Evolutionary conservation across 2,888 invertebrate species (phyloP).

Genomic region (Andrena marginata): DNA sequence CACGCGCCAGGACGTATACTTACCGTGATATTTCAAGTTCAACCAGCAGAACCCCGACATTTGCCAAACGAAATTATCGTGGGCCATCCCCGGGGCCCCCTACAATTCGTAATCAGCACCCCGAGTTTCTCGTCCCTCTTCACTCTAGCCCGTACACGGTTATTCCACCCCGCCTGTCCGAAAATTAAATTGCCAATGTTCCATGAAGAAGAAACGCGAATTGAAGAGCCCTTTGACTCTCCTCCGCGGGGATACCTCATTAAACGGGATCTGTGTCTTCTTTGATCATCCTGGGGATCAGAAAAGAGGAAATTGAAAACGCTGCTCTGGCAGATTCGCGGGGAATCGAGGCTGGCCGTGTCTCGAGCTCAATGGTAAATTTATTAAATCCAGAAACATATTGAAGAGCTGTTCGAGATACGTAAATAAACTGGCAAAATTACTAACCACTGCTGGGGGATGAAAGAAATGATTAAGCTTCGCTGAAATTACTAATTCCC

Average conservation of each 20-base stretch:
- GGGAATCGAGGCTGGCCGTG: not conserved
- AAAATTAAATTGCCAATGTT: constrained; percentile 43
- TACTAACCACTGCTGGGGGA: too few relatives aligned
- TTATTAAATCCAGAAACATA: too few relatives aligned
- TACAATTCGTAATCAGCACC: constrained; percentile 34
- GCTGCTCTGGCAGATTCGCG: not conserved
- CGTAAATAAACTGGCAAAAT: too few relatives aligned
- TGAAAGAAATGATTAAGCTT: too few relatives aligned
- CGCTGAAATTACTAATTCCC: too few relatives aligned
- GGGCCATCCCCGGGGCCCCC: constrained; percentile 3
- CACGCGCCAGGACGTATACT: constrained; percentile 14
- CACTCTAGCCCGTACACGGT: constrained; percentile 1
- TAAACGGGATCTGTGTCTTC: constrained; percentile 1
- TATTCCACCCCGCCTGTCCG: constrained; percentile 12
- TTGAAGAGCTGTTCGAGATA: too few relatives aligned
- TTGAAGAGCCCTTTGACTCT: constrained; percentile 24
- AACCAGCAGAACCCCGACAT: constrained; percentile 20
- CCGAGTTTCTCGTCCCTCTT: not conserved
- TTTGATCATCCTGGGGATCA: constrained; percentile 11
- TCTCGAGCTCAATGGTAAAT: too few relatives aligned
- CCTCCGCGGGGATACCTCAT: not conserved
- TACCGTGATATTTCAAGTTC: constrained; percentile 37
- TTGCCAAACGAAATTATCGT: constrained; percentile 38
- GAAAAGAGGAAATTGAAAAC: constrained; percentile 6
- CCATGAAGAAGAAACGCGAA: not conserved